Evolutionary conservation across 2,888 invertebrate species (phyloP).

Genomic region (Meliscaeva auricollis): DNA sequence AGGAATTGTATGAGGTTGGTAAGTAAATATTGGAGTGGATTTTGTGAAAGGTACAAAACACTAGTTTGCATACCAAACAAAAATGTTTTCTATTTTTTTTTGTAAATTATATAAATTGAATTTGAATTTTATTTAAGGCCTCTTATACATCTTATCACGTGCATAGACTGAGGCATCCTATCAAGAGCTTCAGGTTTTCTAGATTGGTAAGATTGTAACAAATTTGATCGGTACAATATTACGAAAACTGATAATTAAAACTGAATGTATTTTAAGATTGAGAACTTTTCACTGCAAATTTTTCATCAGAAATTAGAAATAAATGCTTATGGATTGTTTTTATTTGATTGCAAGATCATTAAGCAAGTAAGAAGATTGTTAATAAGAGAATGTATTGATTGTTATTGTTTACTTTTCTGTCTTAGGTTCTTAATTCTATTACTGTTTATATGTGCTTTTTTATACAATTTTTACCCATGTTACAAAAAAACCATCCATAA

Average conservation of each 20-base stretch:
- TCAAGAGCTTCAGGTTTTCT: constrained; percentile 7
- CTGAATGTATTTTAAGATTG: constrained; percentile 23
- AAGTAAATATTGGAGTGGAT: no score
- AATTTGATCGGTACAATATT: no score
- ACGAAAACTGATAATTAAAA: no score
- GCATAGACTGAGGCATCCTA: constrained; percentile 27
- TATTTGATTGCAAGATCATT: constrained; percentile 21
- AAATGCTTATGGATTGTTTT: constrained; percentile 22
- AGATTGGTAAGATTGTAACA: constrained; percentile 33
- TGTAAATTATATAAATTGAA: no score
- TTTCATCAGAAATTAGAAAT: constrained; percentile 39
- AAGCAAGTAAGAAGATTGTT: constrained; percentile 15
- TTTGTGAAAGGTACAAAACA: no score
- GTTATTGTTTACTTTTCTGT: background rate
- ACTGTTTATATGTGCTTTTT: constrained; percentile 40
- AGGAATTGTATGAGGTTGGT: constrained; percentile 28
- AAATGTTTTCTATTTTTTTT: no score
- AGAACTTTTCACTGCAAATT: constrained; percentile 37
- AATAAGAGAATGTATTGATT: no score
- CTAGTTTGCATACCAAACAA: no score
- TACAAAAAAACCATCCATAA: background rate
- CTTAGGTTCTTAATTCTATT: constrained; percentile 31
- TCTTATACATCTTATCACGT: constrained; percentile 19
- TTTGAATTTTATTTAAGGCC: background rate
- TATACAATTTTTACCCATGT: constrained; percentile 32